These are phyloP conservation scores for Hypomesus transpacificus DNA, from an alignment of 2,113 vertebrate genomes.

Conservation along the genomic window DNA sequence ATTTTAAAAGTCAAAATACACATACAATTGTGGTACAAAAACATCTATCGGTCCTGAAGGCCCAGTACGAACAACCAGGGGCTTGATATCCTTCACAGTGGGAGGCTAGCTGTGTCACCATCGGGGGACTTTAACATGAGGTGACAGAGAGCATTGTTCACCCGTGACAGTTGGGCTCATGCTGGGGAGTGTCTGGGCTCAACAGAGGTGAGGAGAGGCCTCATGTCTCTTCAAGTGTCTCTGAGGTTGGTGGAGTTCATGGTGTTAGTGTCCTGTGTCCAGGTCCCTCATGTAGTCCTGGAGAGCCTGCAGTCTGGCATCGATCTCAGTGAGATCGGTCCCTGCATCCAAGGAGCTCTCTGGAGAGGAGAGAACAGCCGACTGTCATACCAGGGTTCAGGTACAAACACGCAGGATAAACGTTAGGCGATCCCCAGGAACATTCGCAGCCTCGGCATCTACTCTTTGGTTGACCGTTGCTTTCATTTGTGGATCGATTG, in stretches of 20 bases:
- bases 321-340: conserved; percentile 85
- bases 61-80: neutral
- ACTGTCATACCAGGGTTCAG: neutral
- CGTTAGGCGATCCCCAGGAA: neutral
- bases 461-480: neutral
- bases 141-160: neutral
- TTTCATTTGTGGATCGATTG: neutral
- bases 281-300: conserved; percentile 92
- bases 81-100: neutral
- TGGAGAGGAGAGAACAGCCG: conserved; percentile 38
- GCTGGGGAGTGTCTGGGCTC: neutral
- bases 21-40: conserved; percentile 5
- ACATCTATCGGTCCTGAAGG: neutral
- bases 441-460: neutral
- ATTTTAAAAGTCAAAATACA: neutral
- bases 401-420: neutral
- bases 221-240: neutral
- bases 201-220: neutral
- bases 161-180: neutral
- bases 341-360: conserved; percentile 75
- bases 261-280: conserved; percentile 72
- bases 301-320: conserved; percentile 85
- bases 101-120: neutral
- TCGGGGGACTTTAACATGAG: neutral
- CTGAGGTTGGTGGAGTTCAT: neutral